A percentile compares a stretch with the other conserved stretches of the same genome.
Evolutionary conservation across 2,113 vertebrate genomes (phyloP).

Genomic region (Trachemys scripta): DNA sequence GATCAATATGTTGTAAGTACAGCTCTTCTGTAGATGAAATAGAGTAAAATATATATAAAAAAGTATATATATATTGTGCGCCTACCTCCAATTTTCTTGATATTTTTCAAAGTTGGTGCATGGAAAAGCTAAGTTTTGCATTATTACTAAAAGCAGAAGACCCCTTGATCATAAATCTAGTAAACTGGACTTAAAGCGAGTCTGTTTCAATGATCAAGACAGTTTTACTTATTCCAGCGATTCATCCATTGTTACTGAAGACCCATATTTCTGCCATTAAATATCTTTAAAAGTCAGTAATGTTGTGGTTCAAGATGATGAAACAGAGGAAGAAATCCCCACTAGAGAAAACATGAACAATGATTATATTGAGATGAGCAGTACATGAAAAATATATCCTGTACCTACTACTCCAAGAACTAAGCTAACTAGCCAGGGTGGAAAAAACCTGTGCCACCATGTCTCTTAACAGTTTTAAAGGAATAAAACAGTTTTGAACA

Average conservation of each 20-base stretch:
- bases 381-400: not conserved
- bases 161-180: not conserved
- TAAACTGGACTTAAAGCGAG: not conserved
- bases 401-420: not conserved
- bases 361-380: not conserved
- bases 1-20: not conserved
- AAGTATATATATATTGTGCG: not conserved
- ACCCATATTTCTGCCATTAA: not conserved
- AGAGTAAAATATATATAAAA: not conserved
- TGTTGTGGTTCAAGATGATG: not conserved
- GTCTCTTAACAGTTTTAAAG: not conserved
- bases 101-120: not conserved
- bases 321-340: not conserved
- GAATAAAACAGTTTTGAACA: constrained; percentile 16
- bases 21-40: not conserved
- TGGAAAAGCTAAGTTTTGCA: not conserved
- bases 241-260: not conserved
- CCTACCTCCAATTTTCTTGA: not conserved
- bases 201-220: not conserved
- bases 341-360: not conserved
- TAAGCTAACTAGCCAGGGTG: not conserved
- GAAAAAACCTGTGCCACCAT: constrained; percentile 16
- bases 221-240: not conserved
- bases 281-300: not conserved
- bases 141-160: not conserved